Percentiles rank a stretch among this genome's conserved stretches.
Conservation (phyloP, 2,888 invertebrate species). For the Pollenia labialis region DNA sequence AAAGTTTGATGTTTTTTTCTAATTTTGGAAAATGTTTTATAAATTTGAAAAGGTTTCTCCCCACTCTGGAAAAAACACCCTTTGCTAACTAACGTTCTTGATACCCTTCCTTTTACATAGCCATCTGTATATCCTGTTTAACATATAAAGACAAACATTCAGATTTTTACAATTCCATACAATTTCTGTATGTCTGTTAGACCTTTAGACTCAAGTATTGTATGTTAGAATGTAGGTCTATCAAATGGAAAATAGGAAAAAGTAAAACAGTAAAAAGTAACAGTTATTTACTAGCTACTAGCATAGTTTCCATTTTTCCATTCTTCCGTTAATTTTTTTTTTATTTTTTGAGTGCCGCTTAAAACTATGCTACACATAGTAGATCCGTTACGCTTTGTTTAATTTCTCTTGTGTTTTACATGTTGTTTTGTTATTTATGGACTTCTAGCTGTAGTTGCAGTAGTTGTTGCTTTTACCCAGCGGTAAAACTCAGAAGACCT, state of each 20-base stretch:
- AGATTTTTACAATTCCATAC: slow-evolving; percentile 27
- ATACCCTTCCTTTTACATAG: not conserved
- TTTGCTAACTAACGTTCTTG: not conserved
- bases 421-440: slow-evolving; percentile 62
- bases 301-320: not conserved
- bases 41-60: too few species aligned
- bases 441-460: slow-evolving; percentile 36
- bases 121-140: not conserved
- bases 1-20: too few species aligned
- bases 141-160: not conserved
- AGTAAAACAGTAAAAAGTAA: slow-evolving; percentile 22
- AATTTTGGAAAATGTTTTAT: too few species aligned
- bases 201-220: not conserved
- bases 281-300: slow-evolving; percentile 56
- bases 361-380: slow-evolving; percentile 45
- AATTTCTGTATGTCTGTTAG: not conserved
- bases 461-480: slow-evolving; percentile 24
- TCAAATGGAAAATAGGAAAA: not conserved
- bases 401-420: slow-evolving; percentile 65
- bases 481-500: too few species aligned
- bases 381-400: slow-evolving; percentile 59
- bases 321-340: slow-evolving; percentile 21
- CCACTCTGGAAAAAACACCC: too few species aligned
- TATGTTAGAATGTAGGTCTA: slow-evolving; percentile 16
- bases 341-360: slow-evolving; percentile 28